phyloP scores from a whole-genome alignment of 1,140 invertebrate species.

The Streblospio benedicti region DNA sequence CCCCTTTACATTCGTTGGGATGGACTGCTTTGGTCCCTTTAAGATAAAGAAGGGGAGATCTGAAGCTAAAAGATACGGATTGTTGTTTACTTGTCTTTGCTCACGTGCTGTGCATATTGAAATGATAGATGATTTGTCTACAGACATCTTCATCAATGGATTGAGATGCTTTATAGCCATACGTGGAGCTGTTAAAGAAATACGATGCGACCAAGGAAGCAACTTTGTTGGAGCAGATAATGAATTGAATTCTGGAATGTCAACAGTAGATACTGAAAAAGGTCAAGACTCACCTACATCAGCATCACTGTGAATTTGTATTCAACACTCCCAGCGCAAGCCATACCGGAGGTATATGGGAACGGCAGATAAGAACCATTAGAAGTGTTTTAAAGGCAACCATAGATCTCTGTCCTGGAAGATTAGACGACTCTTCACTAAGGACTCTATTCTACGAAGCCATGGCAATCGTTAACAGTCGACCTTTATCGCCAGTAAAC shows the following conservation, averaged over 20 bases:
- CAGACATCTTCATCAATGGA: constrained; percentile 21
- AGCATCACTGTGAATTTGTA: constrained; percentile 10
- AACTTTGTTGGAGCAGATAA: constrained; percentile 10
- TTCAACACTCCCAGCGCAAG: constrained; percentile 12
- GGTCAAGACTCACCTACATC: background rate
- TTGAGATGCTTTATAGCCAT: constrained; percentile 8
- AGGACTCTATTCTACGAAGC: constrained; percentile 25
- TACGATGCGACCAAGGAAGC: constrained; percentile 2
- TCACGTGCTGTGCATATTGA: constrained; percentile 23
- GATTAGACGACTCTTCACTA: constrained; percentile 1
- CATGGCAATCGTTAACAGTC: constrained; percentile 20
- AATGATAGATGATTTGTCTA: constrained; percentile 17
- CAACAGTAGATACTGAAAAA: background rate
- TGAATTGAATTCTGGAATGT: background rate
- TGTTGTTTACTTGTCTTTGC: constrained; percentile 22
- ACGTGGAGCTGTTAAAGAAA: background rate
- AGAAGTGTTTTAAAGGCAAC: constrained; percentile 23
- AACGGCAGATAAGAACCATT: constrained; percentile 25
- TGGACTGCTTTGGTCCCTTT: background rate
- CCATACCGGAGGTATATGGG: constrained; percentile 21
- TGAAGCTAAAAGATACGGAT: constrained; percentile 16
- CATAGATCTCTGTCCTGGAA: background rate
- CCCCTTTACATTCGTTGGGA: background rate
- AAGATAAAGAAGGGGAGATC: constrained; percentile 1
- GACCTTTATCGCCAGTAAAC: constrained; percentile 13